Evolutionary conservation across 1,140 invertebrate species (phyloP).

Genomic region (Ephestia elutella): DNA sequence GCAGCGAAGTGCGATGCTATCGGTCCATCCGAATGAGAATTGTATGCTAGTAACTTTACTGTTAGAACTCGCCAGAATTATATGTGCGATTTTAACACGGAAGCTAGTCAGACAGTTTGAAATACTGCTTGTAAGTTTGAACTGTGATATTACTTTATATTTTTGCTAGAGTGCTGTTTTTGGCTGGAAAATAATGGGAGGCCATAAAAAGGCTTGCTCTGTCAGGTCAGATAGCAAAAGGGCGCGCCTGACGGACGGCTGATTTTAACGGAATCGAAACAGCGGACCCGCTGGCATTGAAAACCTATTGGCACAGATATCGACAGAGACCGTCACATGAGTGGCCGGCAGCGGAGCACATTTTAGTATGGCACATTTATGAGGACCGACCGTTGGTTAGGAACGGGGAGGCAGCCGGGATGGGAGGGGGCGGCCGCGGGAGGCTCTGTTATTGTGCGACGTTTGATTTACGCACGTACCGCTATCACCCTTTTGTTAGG

Average conservation of each 20-base stretch:
- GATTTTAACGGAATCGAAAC: constrained; percentile 33
- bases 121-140: neutral
- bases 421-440: constrained; percentile 43
- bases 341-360: constrained; percentile 43
- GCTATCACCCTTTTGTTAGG: constrained; percentile 70
- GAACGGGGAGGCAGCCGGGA: constrained; percentile 29
- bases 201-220: constrained; percentile 25
- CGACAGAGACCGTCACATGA: constrained; percentile 37
- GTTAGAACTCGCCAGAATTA: constrained; percentile 26
- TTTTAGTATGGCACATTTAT: constrained; percentile 65
- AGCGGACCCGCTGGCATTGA: constrained; percentile 29
- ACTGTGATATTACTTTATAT: neutral
- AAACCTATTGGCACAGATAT: constrained; percentile 57
- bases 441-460: constrained; percentile 66
- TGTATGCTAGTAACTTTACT: constrained; percentile 37
- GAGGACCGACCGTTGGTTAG: constrained; percentile 44
- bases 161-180: constrained; percentile 8
- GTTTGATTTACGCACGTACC: constrained; percentile 70
- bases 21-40: constrained; percentile 52
- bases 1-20: constrained; percentile 61
- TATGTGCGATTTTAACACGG: constrained; percentile 23
- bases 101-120: constrained; percentile 1
- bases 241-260: constrained; percentile 24
- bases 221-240: constrained; percentile 25
- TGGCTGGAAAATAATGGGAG: constrained; percentile 22